A percentile compares a stretch with the other conserved stretches of the same genome.
Evolutionary conservation across 1,140 invertebrate species (phyloP).

Genomic region (Aleiodes sp.): DNA sequence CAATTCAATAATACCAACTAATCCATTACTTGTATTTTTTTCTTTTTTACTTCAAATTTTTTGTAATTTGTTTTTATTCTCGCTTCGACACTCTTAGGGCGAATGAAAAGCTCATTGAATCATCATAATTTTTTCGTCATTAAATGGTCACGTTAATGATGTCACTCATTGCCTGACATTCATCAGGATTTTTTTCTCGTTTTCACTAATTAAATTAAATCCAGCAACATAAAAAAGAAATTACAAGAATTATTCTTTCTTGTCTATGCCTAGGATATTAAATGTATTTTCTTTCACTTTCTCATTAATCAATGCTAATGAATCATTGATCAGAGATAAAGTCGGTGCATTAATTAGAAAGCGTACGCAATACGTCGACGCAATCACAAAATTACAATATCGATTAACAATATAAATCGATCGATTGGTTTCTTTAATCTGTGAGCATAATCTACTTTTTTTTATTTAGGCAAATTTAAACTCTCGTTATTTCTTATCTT

Average conservation of each 20-base stretch:
- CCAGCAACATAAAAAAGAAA: neutral
- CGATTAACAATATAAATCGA: neutral
- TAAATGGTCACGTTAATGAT: no score
- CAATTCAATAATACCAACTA: constrained; percentile 16
- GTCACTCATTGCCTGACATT: no score
- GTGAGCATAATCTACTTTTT: neutral
- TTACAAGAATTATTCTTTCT: neutral
- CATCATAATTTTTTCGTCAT: no score
- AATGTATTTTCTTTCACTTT: neutral
- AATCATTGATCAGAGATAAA: neutral
- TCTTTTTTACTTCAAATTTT: no score
- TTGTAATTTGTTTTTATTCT: no score
- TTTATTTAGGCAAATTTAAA: neutral
- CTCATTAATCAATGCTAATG: neutral
- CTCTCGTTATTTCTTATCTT: neutral
- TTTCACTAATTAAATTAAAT: neutral
- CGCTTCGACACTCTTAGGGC: no score
- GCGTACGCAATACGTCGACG: constrained; percentile 10
- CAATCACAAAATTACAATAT: constrained; percentile 1
- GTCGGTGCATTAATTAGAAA: constrained; percentile 22
- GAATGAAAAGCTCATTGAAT: no score
- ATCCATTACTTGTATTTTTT: neutral
- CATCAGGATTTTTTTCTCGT: neutral
- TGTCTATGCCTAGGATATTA: neutral
- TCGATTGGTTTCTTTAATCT: no score